phyloP scores from a whole-genome alignment of 2,113 vertebrate genomes.

The Antidorcas marsupialis region DNA sequence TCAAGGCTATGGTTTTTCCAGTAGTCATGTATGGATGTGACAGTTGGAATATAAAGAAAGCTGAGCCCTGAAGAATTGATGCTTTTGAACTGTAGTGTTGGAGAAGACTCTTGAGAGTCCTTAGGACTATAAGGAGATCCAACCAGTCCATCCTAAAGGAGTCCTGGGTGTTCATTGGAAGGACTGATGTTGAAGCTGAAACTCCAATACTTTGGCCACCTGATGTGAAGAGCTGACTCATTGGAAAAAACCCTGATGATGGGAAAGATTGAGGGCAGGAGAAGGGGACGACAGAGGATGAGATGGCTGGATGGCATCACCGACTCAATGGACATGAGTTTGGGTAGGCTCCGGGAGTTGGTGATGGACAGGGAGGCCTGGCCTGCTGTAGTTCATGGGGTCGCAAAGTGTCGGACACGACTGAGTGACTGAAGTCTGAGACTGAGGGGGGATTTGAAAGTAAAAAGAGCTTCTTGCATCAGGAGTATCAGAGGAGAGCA shows the following conservation, averaged over 20 bases:
- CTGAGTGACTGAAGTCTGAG: neutral
- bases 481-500: constrained; percentile 18
- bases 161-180: neutral
- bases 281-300: neutral
- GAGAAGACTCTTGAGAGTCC: neutral
- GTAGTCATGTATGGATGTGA: neutral
- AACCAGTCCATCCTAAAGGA: neutral
- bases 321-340: neutral
- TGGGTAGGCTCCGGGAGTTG: neutral
- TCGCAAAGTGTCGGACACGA: neutral
- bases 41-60: neutral
- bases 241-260: neutral
- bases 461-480: constrained; percentile 48
- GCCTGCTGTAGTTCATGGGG: neutral
- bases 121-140: neutral
- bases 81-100: neutral
- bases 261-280: neutral
- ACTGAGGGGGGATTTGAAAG: neutral
- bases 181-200: neutral
- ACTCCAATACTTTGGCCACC: neutral
- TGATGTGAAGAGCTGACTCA: neutral
- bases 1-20: neutral
- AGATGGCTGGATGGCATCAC: neutral
- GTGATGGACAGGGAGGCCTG: neutral
- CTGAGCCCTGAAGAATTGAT: neutral